Evolutionary conservation across 2,888 invertebrate genomes (phyloP).

Genomic region (Baronia brevicornis): DNA sequence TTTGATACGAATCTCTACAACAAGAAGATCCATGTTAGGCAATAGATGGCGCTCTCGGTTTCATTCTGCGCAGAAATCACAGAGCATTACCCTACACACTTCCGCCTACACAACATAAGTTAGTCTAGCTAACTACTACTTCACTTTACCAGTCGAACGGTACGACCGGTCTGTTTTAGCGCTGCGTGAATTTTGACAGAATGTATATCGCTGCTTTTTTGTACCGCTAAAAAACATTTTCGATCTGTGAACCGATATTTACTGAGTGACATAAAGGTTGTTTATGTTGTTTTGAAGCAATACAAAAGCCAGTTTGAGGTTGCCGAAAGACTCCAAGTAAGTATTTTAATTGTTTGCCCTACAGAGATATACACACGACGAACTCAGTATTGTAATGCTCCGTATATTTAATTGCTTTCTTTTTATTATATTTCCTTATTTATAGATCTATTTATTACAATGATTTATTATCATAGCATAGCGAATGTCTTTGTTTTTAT

Average conservation of each 20-base stretch:
- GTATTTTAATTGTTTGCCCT: slow-evolving; percentile 23
- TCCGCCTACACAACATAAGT: slow-evolving; percentile 23
- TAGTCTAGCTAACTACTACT: slow-evolving; percentile 17
- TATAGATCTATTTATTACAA: too few relatives aligned
- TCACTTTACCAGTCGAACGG: slow-evolving; percentile 1
- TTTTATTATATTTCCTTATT: too few relatives aligned
- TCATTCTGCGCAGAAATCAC: slow-evolving; percentile 15
- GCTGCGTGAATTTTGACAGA: slow-evolving; percentile 17
- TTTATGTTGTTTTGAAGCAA: slow-evolving; percentile 15
- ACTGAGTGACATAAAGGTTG: slow-evolving; percentile 15
- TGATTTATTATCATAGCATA: too few relatives aligned
- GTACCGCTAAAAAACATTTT: slow-evolving; percentile 14
- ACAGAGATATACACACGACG: too few relatives aligned
- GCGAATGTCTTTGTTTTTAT: too few relatives aligned
- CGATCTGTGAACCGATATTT: slow-evolving; percentile 19
- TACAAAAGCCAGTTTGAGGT: slow-evolving; percentile 12
- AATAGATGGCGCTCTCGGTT: slow-evolving; percentile 14
- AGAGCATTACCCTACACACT: slow-evolving; percentile 19
- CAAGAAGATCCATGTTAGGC: too few relatives aligned
- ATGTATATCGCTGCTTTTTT: slow-evolving; percentile 21
- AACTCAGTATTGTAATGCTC: slow-evolving; percentile 3
- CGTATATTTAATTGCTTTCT: too few relatives aligned
- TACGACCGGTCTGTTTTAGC: slow-evolving; percentile 6
- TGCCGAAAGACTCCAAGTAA: slow-evolving; percentile 23
- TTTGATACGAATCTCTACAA: too few relatives aligned